A percentile compares a stretch with the other conserved stretches of the same genome.
These are phyloP conservation scores for Podarcis siculus DNA, from an alignment of 2,797 vertebrate species.

Conservation along the genomic window DNA sequence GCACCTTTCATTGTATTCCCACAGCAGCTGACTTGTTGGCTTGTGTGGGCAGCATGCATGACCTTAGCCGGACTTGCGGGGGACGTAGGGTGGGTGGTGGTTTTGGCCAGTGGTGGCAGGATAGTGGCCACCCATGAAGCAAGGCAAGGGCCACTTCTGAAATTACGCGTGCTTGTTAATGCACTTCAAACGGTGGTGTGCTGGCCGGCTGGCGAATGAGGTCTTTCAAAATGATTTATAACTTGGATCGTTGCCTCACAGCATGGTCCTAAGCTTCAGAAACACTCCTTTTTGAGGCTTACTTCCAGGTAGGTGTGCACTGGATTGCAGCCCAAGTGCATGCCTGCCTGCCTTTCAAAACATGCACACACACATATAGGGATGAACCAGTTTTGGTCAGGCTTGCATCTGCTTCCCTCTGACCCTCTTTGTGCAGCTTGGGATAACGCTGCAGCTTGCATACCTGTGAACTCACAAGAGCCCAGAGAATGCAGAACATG, in stretches of 20 bases:
- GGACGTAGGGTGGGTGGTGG: background rate
- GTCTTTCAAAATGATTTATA: background rate
- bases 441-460: background rate
- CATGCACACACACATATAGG: too few relatives aligned
- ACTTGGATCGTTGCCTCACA: background rate
- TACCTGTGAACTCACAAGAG: background rate
- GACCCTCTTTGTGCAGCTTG: too few relatives aligned
- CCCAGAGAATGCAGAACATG: too few relatives aligned
- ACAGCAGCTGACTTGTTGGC: too few relatives aligned
- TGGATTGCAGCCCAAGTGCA: too few relatives aligned
- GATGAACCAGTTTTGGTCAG: background rate
- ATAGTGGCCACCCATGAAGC: background rate
- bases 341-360: background rate
- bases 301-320: too few relatives aligned
- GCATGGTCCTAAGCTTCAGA: background rate
- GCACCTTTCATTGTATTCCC: background rate
- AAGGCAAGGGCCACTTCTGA: background rate
- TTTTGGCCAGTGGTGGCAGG: rapidly evolving
- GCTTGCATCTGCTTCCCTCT: background rate
- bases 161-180: background rate
- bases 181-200: background rate
- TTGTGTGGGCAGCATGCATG: background rate
- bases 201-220: too few relatives aligned
- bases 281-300: background rate
- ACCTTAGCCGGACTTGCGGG: background rate